Conservation (phyloP, 2,113 vertebrate species). For the Hyperopisus bebe region DNA sequence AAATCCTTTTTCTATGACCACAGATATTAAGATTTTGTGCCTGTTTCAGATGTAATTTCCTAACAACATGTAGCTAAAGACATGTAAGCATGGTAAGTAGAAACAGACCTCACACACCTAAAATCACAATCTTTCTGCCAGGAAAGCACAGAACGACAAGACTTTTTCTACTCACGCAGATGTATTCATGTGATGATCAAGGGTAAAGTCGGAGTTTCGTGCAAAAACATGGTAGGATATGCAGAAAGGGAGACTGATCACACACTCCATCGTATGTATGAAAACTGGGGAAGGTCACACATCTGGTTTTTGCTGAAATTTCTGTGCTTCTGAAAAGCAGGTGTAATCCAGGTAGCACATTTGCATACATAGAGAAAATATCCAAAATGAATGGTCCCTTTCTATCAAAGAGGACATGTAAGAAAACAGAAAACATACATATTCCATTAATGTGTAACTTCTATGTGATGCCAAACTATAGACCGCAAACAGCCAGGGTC, state of each 20-base stretch:
- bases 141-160: too few relatives aligned
- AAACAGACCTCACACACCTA: background rate
- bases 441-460: background rate
- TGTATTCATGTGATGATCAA: background rate
- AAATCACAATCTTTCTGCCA: background rate
- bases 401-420: background rate
- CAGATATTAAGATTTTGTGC: too few relatives aligned
- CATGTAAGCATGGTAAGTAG: background rate
- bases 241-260: background rate
- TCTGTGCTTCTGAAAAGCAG: background rate
- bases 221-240: background rate
- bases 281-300: background rate
- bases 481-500: background rate
- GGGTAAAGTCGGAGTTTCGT: background rate
- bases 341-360: background rate
- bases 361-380: background rate
- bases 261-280: background rate
- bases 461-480: background rate
- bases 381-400: background rate
- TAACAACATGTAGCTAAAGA: background rate
- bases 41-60: background rate
- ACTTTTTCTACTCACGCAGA: background rate
- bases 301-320: background rate
- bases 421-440: background rate
- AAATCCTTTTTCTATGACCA: background rate